These are phyloP conservation scores for Cuniculus paca DNA, from an alignment of 2,797 vertebrate genomes.

Conservation along the genomic window DNA sequence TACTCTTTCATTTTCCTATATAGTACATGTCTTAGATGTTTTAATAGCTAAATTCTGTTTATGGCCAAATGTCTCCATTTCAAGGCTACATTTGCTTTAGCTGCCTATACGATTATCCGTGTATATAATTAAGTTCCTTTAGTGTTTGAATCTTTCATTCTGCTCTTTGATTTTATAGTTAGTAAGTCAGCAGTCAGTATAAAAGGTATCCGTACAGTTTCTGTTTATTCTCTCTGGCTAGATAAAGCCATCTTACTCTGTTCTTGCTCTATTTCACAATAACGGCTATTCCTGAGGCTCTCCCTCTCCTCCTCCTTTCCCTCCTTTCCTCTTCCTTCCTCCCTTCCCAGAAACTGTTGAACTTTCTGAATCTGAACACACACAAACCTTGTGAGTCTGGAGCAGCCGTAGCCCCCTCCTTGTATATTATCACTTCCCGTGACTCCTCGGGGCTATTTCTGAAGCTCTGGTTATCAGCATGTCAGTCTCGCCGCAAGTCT, in stretches of 20 bases:
- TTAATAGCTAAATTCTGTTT: neutral
- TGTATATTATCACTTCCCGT: neutral
- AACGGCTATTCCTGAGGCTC: neutral
- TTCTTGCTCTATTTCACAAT: neutral
- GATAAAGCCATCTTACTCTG: neutral
- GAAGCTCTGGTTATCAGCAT: neutral
- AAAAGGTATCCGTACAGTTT: neutral
- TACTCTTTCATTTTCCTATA: neutral
- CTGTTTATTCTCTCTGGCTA: neutral
- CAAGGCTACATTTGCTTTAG: neutral
- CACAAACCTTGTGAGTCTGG: neutral
- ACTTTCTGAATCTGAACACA: neutral
- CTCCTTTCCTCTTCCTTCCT: neutral
- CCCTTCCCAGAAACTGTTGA: neutral
- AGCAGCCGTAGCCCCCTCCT: neutral
- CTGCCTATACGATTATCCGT: neutral
- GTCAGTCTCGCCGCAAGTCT: neutral
- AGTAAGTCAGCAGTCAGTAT: neutral
- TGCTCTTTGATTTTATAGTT: neutral
- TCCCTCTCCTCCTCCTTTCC: neutral
- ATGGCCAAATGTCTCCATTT: neutral
- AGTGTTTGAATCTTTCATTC: neutral
- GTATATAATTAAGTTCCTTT: neutral
- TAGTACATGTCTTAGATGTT: neutral
- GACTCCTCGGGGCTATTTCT: neutral